Percentiles rank a stretch among this genome's conserved stretches.
Evolutionary conservation across 2,113 vertebrate species (phyloP).

Genomic region (Amblyopsis rosae): DNA sequence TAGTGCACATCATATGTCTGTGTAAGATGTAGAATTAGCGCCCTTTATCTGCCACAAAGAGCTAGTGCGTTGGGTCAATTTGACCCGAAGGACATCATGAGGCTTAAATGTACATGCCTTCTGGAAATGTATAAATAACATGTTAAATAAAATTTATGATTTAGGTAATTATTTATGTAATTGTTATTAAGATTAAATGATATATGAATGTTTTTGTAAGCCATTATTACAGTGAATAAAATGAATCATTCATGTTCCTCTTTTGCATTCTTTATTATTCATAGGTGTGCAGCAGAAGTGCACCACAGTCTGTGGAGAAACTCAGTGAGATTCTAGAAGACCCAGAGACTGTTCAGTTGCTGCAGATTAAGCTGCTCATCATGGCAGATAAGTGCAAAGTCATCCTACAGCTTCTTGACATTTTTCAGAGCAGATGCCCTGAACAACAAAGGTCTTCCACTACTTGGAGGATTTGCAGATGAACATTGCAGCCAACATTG

Average conservation of each 20-base stretch:
- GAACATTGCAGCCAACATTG: constrained; percentile 10
- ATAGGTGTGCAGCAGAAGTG: constrained; percentile 14
- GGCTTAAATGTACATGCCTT: too few species aligned
- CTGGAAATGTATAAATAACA: too few species aligned
- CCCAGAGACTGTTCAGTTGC: neutral
- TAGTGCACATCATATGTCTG: too few species aligned
- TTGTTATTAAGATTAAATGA: neutral
- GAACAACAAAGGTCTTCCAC: constrained; percentile 10
- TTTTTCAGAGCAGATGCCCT: constrained; percentile 37
- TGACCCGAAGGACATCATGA: too few species aligned
- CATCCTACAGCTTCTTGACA: constrained; percentile 27
- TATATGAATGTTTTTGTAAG: neutral
- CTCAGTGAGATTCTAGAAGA: constrained; percentile 31
- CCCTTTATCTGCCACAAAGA: too few species aligned
- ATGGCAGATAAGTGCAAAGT: constrained; percentile 33
- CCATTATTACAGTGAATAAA: neutral
- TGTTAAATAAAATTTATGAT: too few species aligned
- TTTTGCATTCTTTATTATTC: neutral
- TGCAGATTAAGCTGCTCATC: constrained; percentile 29
- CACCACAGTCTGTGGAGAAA: constrained; percentile 27
- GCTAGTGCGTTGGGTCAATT: too few species aligned
- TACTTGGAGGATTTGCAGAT: constrained; percentile 28
- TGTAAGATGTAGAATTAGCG: too few species aligned
- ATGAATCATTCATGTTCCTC: neutral
- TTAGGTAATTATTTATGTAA: neutral